Conservation (phyloP, 2,113 vertebrate species). For the cat (Felis catus) region DNA sequence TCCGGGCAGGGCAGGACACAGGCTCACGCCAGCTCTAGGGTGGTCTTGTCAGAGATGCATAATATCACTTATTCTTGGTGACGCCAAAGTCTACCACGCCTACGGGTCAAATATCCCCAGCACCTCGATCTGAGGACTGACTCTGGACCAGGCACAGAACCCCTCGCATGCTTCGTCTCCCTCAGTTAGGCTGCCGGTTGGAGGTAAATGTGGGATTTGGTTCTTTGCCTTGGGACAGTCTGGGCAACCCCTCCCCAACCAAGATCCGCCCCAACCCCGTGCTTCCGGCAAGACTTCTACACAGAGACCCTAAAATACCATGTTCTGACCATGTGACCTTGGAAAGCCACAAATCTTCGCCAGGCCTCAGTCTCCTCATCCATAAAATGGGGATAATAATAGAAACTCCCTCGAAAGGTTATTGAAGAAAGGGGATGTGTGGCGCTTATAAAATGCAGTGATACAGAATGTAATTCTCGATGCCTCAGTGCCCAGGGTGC, state of each 20-base stretch:
- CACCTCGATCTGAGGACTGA: not conserved
- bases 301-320: fast-evolving
- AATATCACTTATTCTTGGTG: fast-evolving
- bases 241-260: not conserved
- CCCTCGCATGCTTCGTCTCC: fast-evolving
- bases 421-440: not conserved
- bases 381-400: not conserved
- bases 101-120: not conserved
- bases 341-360: not conserved
- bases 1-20: not conserved
- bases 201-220: not conserved
- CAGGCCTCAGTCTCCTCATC: not conserved
- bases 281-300: not conserved
- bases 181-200: not conserved
- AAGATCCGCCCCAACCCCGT: no score
- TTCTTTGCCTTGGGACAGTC: not conserved
- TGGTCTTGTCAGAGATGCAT: fast-evolving
- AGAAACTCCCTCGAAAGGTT: not conserved
- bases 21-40: not conserved
- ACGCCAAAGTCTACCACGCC: not conserved
- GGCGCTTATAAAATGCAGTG: not conserved
- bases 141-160: not conserved
- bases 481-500: not conserved
- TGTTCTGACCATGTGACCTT: fast-evolving
- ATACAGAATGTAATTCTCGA: fast-evolving